Percentiles rank a stretch among this genome's conserved stretches.
Conservation (phyloP, 2,113 vertebrate species). For the Crotalus horridus region DNA sequence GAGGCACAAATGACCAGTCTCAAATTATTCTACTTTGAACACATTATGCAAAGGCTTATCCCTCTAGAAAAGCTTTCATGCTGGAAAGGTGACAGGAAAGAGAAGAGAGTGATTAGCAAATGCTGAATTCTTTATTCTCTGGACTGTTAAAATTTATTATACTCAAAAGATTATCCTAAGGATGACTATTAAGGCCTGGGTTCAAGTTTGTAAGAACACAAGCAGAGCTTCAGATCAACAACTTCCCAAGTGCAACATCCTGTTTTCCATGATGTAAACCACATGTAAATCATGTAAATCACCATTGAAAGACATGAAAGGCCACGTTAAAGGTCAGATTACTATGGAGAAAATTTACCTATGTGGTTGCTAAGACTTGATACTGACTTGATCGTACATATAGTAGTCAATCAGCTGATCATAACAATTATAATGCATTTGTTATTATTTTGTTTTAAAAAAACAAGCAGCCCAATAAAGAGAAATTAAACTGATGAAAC, state of each 20-base stretch:
- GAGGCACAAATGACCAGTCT: not conserved
- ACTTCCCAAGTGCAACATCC: not conserved
- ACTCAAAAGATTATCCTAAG: not conserved
- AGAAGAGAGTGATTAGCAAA: not conserved
- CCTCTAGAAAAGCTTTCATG: not conserved
- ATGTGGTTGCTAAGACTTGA: not conserved
- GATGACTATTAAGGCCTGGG: not conserved
- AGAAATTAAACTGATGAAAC: not conserved
- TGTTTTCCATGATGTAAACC: not conserved
- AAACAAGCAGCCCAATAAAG: not conserved
- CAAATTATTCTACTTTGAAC: not conserved
- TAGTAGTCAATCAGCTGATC: not conserved
- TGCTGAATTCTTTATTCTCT: not conserved
- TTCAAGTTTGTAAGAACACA: not conserved
- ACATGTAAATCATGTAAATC: too few relatives aligned
- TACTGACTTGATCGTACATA: not conserved
- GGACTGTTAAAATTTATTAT: not conserved
- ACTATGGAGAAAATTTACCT: not conserved
- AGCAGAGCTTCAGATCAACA: not conserved
- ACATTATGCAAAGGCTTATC: not conserved
- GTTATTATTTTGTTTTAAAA: not conserved
- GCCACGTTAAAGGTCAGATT: not conserved
- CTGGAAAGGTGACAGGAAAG: not conserved
- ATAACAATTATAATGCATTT: not conserved
- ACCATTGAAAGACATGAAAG: not conserved